Base-by-base conservation (phyloP, 2,797 vertebrate species). In the Urophycis tenuis region DNA sequence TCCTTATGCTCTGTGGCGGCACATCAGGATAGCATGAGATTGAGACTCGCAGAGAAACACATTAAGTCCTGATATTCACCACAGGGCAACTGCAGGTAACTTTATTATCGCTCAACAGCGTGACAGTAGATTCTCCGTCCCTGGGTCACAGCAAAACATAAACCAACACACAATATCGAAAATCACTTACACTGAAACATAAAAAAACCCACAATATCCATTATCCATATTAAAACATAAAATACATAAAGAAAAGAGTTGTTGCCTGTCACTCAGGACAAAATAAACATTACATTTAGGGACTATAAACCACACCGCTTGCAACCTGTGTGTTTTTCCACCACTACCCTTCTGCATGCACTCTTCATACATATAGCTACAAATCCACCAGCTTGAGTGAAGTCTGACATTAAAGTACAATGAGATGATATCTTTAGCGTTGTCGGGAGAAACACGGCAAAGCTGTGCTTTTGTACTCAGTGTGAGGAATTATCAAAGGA, bases 271-370 rank as follows among this genome's bases (percentile, higher is more conserved):
- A n/a, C 22, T 60, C 45, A 49, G 45, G 19, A 19, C 45, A 49
- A 49, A 49, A 49, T 19, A 1, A 49, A 49, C 22, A 49, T 49
- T 22, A 19, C 17, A 49, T 14, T 19, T 49, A 49, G 45, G 53
- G 53, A 60, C 2, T 25, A 2, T 7, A 25, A 60, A 25, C 53
- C 53, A 60, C 53, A 60, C 7, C 2, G 53, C 6, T 25, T 60
- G 53, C 53, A 60, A 25, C 53, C 53, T 60, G 53, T 60, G 53
- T 60, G 53, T n/a, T 60, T 60, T 60, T n/a, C 53, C 53, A 60
- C 25, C 53, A 8, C 53, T 60, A 45, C 41, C 41, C 41, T 45
- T 14, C 2, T 4, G 17, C 41, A 45, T 60, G 2, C 53, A n/a
- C 22, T 22, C 53, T 22, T n/a, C 9, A 1, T 60, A 60, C 53